These are phyloP conservation scores for Tylochromis polylepis DNA, from an alignment of 2,113 vertebrate species.

Conservation along the genomic window DNA sequence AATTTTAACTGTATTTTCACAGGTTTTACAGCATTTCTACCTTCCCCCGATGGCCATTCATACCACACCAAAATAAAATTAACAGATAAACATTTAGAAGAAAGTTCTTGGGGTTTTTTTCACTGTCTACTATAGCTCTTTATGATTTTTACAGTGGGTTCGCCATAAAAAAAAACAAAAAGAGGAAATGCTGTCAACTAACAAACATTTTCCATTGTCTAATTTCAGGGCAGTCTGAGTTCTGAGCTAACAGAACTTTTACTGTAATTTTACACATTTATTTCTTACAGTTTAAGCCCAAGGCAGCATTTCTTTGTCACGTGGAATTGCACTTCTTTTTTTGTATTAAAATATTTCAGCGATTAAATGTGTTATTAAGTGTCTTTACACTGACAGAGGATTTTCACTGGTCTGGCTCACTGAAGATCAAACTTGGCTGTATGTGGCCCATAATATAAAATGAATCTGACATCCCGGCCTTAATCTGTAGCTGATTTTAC, in stretches of 20 bases:
- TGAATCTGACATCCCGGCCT: fast-evolving
- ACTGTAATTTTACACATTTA: neutral
- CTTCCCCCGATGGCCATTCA: neutral
- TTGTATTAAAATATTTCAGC: too few relatives aligned
- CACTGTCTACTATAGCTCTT: neutral
- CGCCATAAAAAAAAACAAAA: neutral
- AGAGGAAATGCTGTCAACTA: neutral
- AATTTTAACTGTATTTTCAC: neutral
- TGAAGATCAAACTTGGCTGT: neutral
- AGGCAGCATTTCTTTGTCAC: neutral
- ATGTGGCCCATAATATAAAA: neutral
- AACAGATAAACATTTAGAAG: neutral
- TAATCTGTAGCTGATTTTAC: fast-evolving
- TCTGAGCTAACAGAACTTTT: neutral
- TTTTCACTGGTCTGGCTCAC: fast-evolving
- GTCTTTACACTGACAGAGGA: neutral
- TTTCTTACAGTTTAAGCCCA: neutral
- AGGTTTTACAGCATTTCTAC: neutral
- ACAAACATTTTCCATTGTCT: neutral
- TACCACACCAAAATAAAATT: neutral
- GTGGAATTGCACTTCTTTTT: too few relatives aligned
- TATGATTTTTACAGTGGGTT: neutral
- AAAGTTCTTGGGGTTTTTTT: neutral
- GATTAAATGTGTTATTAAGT: too few relatives aligned
- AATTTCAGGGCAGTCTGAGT: neutral